Evolutionary conservation across 2,797 vertebrate genomes (phyloP).

Genomic region (Eurystomus glaucurus): DNA sequence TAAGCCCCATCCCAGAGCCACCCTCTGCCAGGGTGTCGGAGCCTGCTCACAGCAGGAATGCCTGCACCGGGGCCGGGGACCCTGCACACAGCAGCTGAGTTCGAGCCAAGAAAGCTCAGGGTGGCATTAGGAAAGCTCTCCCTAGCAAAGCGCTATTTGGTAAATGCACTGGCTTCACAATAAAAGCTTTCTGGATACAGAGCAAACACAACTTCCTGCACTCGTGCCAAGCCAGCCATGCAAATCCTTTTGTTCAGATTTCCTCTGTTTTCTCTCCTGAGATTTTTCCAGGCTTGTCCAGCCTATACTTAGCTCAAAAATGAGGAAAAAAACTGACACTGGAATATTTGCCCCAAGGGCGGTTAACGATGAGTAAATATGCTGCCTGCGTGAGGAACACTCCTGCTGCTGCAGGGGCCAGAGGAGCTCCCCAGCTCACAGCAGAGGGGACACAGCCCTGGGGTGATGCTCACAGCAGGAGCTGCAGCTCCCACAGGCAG

Average conservation of each 20-base stretch:
- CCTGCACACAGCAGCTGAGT: rapidly evolving
- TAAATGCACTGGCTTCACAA: background rate
- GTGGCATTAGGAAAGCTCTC: background rate
- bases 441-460: rapidly evolving
- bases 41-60: no score
- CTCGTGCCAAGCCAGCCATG: background rate
- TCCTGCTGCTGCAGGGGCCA: rapidly evolving
- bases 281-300: background rate
- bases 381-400: rapidly evolving
- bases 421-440: rapidly evolving
- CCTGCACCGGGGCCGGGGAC: background rate
- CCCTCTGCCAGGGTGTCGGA: rapidly evolving
- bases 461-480: rapidly evolving
- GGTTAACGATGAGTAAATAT: background rate
- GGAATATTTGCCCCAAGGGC: background rate
- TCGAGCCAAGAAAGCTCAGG: background rate
- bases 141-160: background rate
- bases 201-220: background rate
- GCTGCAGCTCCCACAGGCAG: rapidly evolving
- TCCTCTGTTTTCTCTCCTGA: background rate
- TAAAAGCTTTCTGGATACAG: background rate
- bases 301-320: background rate
- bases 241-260: background rate
- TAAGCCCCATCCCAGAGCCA: background rate
- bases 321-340: background rate